Percentiles rank a stretch among this genome's conserved stretches.
phyloP scores from a whole-genome alignment of 2,888 invertebrate species.

The Mimumesa dahlbomi region DNA sequence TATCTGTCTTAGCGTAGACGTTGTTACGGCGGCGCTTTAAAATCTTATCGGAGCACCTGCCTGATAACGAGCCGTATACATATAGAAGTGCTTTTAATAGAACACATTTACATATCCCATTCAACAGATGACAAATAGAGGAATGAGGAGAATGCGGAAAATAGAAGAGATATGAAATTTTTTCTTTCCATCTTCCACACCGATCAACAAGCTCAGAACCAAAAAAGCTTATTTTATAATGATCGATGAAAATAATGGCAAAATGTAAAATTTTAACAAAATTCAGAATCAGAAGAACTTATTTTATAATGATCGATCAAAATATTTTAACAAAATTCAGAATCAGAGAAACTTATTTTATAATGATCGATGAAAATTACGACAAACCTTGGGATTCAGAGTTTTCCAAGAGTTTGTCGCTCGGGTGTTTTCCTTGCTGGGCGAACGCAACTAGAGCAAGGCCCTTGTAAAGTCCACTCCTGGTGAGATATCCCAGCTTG shows the following conservation, averaged over 20 bases:
- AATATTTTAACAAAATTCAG: too few relatives aligned
- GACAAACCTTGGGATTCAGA: constrained; percentile 79
- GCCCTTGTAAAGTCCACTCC: constrained; percentile 83
- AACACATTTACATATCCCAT: too few relatives aligned
- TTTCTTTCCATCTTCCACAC: too few relatives aligned
- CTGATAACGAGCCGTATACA: constrained; percentile 5
- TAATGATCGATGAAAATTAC: neutral
- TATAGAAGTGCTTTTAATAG: neutral
- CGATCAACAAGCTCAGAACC: too few relatives aligned
- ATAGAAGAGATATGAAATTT: too few relatives aligned
- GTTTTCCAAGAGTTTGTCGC: constrained; percentile 82
- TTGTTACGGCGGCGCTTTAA: neutral
- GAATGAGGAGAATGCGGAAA: too few relatives aligned
- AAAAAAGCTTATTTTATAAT: neutral
- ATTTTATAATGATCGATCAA: neutral
- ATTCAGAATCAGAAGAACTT: too few relatives aligned
- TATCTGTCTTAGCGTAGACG: neutral
- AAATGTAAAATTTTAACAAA: neutral
- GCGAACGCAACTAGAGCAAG: constrained; percentile 83
- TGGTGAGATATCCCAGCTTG: constrained; percentile 80
- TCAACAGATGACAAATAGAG: too few relatives aligned
- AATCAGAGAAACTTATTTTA: neutral
- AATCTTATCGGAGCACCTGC: constrained; percentile 20
- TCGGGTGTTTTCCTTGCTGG: constrained; percentile 82
- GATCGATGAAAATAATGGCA: neutral